phyloP scores from a whole-genome alignment of 2,797 vertebrate species.

The Menidia menidia region DNA sequence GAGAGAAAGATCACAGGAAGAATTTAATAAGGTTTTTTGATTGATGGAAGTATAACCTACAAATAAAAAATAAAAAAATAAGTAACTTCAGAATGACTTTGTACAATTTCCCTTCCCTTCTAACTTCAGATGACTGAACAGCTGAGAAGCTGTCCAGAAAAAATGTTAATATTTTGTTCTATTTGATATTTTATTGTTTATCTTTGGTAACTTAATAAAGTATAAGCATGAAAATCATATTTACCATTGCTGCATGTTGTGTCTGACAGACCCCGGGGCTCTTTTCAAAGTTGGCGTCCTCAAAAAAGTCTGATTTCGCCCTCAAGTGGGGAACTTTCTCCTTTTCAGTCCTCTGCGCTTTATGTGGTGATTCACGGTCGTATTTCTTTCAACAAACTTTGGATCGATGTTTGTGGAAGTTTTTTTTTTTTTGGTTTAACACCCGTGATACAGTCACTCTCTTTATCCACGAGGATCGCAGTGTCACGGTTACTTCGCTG shows the following conservation, averaged over 20 bases:
- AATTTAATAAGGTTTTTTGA: not conserved
- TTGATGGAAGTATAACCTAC: not conserved
- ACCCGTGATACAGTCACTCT: constrained; percentile 15
- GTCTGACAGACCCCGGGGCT: constrained; percentile 76
- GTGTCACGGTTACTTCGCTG: constrained; percentile 35
- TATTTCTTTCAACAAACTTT: constrained; percentile 51
- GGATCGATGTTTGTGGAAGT: constrained; percentile 44
- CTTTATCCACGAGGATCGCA: constrained; percentile 32
- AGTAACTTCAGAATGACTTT: constrained; percentile 5
- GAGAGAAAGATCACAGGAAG: not conserved
- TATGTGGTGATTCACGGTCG: constrained; percentile 47
- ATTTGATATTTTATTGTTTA: not conserved
- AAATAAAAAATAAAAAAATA: not conserved
- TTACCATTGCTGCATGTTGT: constrained; percentile 88
- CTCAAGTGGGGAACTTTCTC: constrained; percentile 86
- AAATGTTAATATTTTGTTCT: constrained; percentile 2
- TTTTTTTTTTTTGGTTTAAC: constrained; percentile 21
- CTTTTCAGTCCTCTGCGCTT: constrained; percentile 66
- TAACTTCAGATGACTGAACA: constrained; percentile 16
- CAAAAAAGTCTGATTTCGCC: constrained; percentile 85
- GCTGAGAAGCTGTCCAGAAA: constrained; percentile 11
- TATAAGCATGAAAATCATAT: constrained; percentile 62
- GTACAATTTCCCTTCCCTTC: not conserved
- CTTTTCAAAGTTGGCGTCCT: constrained; percentile 76
- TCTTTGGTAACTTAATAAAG: not conserved